These are phyloP conservation scores for Nautilus pompilius DNA, from an alignment of 1,140 invertebrate species.

Conservation along the genomic window DNA sequence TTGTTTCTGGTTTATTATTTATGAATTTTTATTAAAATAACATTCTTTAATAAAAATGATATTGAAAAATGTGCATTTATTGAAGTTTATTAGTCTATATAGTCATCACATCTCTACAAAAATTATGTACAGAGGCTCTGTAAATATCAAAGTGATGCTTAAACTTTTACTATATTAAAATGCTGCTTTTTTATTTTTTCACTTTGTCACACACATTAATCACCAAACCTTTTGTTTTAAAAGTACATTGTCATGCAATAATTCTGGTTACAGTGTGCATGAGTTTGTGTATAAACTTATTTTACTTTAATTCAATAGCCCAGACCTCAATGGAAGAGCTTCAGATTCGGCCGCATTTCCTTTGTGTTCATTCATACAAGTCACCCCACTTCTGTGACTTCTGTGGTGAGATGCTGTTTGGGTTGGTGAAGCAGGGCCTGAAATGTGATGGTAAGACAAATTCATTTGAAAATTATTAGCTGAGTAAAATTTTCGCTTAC, in stretches of 20 bases:
- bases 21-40: too few species aligned
- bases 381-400: constrained; percentile 96
- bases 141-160: not conserved
- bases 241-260: not conserved
- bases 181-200: not conserved
- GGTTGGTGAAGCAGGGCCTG: constrained; percentile 93
- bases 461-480: too few species aligned
- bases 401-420: constrained; percentile 99
- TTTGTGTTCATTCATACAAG: constrained; percentile 96
- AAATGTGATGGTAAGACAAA: constrained; percentile 88
- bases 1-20: too few species aligned
- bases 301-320: constrained; percentile 59
- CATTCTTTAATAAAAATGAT: too few species aligned
- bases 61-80: too few species aligned
- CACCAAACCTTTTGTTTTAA: not conserved
- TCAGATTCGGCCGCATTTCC: constrained; percentile 80
- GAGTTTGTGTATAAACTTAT: constrained; percentile 4
- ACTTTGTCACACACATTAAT: not conserved
- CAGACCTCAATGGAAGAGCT: constrained; percentile 71
- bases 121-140: not conserved
- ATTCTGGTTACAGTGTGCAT: not conserved
- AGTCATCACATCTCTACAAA: too few species aligned
- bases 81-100: too few species aligned
- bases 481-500: too few species aligned
- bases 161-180: not conserved